Evolutionary conservation across 2,797 vertebrate genomes (phyloP).

Genomic region (Scolopax rusticola): DNA sequence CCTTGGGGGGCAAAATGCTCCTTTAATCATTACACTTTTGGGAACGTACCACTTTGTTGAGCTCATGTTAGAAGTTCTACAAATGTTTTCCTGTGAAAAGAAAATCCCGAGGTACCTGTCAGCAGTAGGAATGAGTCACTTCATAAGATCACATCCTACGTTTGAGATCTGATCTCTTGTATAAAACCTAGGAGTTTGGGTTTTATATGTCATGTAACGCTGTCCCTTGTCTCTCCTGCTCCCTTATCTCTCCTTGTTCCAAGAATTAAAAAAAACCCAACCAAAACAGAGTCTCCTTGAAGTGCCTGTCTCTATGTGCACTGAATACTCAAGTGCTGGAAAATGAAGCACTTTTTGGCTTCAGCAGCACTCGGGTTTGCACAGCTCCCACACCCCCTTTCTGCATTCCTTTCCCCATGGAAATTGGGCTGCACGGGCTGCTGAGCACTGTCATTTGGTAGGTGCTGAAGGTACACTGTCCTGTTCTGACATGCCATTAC

Average conservation of each 20-base stretch:
- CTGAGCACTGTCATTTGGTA: background rate
- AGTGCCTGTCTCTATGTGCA: background rate
- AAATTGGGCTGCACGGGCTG: background rate
- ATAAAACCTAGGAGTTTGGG: background rate
- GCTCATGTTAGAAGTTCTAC: background rate
- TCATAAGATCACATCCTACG: background rate
- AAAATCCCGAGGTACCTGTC: background rate
- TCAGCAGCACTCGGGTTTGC: background rate
- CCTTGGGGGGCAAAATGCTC: background rate
- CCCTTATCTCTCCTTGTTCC: background rate
- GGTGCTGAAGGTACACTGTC: background rate
- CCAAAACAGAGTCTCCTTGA: background rate
- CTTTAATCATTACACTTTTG: fast-evolving
- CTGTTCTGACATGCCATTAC: background rate
- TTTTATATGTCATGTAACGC: background rate
- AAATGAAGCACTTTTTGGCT: background rate
- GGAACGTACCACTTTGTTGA: background rate
- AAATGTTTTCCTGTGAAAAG: background rate
- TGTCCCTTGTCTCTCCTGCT: background rate
- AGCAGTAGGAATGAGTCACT: background rate
- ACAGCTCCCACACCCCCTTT: background rate
- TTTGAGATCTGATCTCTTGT: background rate
- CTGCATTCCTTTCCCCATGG: background rate
- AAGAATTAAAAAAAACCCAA: background rate
- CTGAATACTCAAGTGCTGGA: background rate